Evolutionary conservation across 2,113 vertebrate species (phyloP), one percentile per base, ranked within the genome.

Genomic region (Brachirus orientalis): DNA sequence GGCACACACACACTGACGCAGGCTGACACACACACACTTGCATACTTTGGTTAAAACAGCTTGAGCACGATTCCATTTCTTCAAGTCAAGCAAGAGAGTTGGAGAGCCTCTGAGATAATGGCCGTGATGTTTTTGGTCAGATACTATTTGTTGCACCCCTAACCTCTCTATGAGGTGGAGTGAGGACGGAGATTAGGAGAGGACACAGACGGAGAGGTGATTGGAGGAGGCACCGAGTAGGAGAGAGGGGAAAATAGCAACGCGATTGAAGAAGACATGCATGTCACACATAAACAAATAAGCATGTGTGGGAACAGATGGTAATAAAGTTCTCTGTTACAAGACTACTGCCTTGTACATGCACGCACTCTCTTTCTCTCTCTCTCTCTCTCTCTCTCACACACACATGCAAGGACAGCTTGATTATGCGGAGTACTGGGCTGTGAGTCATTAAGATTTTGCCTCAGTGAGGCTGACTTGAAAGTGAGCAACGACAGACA

Each of bases 281-380:
- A 51, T 90, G 89, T 84, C 86, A 84, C 63, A 44, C 82, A 86
- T 86, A 88, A 90, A 86, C 85, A 90, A 91, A 90, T 89, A 90
- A 90, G 83, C 90, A 91, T 90, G 88, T 89, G 90, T 79, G 84
- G 68, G 82, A 88, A 89, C 90, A 91, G 89, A 91, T 91, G 89
- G 89, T 89, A 88, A 89, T 89, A 88, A 91, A 89, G 84, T 86
- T 88, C 84, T 89, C 82, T 80, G 79, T 87, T 89, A 88, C 72
- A 77, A 83, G 80, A 84, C 82, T 64, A 63, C 76, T 75, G 66
- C 72, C 76, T 82, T 45, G 47, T 17, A 7, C 28, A 28, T 28
- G 28, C 62, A 59, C 53, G 53, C 72, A 13, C 75, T n/a, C n/a
- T n/a, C n/a, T n/a, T n/a, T n/a, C n/a, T n/a, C n/a, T n/a, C n/a